Evolutionary conservation across 2,888 invertebrate genomes (phyloP), one percentile per base, ranked within the genome.

Genomic region (Oscheius sp.): DNA sequence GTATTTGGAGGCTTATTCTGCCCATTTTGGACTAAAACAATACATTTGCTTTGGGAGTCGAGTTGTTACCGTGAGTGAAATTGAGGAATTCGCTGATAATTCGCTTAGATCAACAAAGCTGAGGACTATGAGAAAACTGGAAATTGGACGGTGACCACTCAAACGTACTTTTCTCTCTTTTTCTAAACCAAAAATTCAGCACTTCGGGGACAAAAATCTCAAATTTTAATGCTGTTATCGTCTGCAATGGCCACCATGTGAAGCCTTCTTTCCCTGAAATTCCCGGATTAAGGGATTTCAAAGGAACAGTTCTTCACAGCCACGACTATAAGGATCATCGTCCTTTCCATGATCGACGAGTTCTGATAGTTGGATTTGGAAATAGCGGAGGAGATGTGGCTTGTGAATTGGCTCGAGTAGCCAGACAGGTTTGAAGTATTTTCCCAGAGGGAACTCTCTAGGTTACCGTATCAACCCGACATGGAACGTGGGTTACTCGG

Each of bases 161-260:
- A 45, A n/a, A 42, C n/a, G 27, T 20, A 31, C 23, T 8, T 25
- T 33, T 5, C 6, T 20, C 6, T 46, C n/a, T 25, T 25, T 52
- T 52, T 52, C 27, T 12, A 8, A 34, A n/a, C n/a, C 17, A 15
- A 53, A 1, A 15, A 31, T 64, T 48, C 31, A 64, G 48, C 33
- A 6, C 1, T 2, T 17, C 8, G 15, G 46, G 52, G 12, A 25
- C 17, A 5, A n/a, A 48, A 23, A 20, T 27, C 15, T 15, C 27
- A 3, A 37, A 25, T n/a, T 87, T 83, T 74, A 88, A 88, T 65
- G 88, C 87, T 3, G 88, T 89, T 0, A 83, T 88, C 83, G 83
- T 88, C 10, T 88, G 88, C 76, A 86, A 85, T 0, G 89, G 89
- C 3, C 88, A 88, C 69, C 88, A 88, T 70, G 86, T 86, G 2